Conservation (phyloP, 2,113 vertebrate species). For the Rallus limicola region DNA sequence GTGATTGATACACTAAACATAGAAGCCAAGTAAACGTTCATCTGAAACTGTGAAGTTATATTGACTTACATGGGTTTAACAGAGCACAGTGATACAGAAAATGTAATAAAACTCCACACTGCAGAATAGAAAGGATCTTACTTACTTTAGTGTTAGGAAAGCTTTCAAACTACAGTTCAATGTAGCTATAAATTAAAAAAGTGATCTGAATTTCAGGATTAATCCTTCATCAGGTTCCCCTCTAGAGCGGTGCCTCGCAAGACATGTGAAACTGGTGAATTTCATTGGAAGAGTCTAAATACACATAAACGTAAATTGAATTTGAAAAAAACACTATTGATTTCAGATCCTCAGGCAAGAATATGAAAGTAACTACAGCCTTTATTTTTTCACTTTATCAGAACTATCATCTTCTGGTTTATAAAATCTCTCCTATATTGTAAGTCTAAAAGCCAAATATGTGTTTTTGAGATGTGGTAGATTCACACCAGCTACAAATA, state of each 20-base stretch:
- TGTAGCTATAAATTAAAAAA: neutral
- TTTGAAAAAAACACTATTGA: slow-evolving; percentile 35
- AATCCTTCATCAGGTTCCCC: neutral
- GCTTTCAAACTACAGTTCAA: neutral
- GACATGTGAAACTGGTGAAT: slow-evolving; percentile 29
- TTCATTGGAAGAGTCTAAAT: slow-evolving; percentile 37
- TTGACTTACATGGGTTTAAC: neutral
- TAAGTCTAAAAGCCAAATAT: slow-evolving; percentile 12
- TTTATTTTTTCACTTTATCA: slow-evolving; percentile 54
- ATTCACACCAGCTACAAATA: slow-evolving; percentile 19
- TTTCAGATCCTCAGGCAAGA: slow-evolving; percentile 60
- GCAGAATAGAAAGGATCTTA: neutral
- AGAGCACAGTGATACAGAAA: neutral
- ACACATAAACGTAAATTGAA: slow-evolving; percentile 50
- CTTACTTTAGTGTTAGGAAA: neutral
- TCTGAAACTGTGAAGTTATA: neutral
- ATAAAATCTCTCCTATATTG: neutral
- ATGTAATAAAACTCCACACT: neutral
- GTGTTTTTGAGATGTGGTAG: neutral
- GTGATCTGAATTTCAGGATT: neutral
- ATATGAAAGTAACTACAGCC: slow-evolving; percentile 23
- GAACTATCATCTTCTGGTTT: slow-evolving; percentile 9
- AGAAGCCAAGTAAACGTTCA: neutral
- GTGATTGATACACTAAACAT: neutral
- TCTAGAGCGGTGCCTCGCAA: slow-evolving; percentile 29